Percentiles rank a stretch among this genome's conserved stretches.
Conservation (phyloP, 2,797 vertebrate genomes). For the Semotilus atromaculatus region DNA sequence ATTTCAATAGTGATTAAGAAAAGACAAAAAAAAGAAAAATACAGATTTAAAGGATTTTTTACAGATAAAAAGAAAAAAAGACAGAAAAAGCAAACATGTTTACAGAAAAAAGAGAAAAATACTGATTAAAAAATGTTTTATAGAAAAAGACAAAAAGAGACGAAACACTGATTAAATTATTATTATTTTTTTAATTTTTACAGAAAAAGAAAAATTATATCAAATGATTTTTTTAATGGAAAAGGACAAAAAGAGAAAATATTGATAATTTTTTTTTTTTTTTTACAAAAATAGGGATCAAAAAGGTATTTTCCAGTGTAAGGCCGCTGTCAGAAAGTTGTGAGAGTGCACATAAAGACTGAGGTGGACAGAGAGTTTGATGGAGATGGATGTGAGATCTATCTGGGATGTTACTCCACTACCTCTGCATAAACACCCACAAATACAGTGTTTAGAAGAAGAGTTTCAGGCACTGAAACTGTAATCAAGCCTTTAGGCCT, state of each 20-base stretch:
- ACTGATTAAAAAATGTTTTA: background rate
- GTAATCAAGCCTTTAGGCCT: conserved; percentile 38
- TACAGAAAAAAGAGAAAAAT: too few relatives aligned
- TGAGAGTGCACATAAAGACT: background rate
- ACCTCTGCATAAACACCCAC: background rate
- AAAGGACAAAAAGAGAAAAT: too few relatives aligned
- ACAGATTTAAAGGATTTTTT: background rate
- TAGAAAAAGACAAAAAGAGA: background rate
- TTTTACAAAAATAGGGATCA: background rate
- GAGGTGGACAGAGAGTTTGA: background rate
- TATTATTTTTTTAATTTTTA: too few relatives aligned
- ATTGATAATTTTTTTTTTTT: too few relatives aligned
- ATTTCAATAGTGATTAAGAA: background rate
- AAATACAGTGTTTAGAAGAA: conserved; percentile 28
- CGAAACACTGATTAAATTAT: too few relatives aligned
- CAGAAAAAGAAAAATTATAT: too few relatives aligned
- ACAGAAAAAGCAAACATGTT: background rate
- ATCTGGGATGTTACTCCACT: background rate
- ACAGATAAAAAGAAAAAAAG: background rate
- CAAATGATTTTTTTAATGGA: too few relatives aligned
- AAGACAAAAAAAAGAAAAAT: background rate
- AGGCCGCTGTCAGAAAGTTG: background rate
- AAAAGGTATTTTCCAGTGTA: background rate
- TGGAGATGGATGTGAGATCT: background rate
- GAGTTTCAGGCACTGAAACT: background rate